phyloP scores from a whole-genome alignment of 2,888 invertebrate species.

The Trichopoda pennipes region DNA sequence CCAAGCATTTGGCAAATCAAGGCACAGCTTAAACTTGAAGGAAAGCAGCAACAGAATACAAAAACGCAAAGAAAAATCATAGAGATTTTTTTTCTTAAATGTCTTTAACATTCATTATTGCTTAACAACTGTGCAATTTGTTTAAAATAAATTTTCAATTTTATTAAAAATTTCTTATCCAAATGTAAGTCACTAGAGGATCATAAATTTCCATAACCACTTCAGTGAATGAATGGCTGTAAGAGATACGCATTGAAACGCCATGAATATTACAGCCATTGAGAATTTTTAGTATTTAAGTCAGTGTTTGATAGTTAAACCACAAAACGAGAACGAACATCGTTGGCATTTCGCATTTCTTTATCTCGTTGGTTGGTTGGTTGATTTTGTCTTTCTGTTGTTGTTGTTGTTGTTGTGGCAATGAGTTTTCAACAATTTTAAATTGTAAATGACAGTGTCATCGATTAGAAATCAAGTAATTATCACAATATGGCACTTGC shows the following conservation, averaged over 20 bases:
- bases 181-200: slow-evolving; percentile 20
- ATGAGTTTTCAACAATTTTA: slow-evolving; percentile 65
- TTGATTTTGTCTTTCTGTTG: slow-evolving; percentile 19
- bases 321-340: slow-evolving; percentile 9
- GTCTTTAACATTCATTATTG: slow-evolving; percentile 8
- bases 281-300: not conserved
- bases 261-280: not conserved
- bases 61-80: not conserved
- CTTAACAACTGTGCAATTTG: slow-evolving; percentile 48
- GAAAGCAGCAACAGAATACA: not conserved
- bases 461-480: slow-evolving; percentile 68
- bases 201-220: slow-evolving; percentile 59
- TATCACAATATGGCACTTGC: slow-evolving; percentile 69
- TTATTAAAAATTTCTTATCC: slow-evolving; percentile 55
- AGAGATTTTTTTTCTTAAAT: slow-evolving; percentile 26
- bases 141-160: slow-evolving; percentile 43
- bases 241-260: not conserved
- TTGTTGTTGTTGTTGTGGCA: slow-evolving; percentile 25
- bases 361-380: slow-evolving; percentile 48
- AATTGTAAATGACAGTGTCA: slow-evolving; percentile 69
- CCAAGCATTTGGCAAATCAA: not conserved
- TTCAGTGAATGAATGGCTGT: slow-evolving; percentile 21
- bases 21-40: not conserved
- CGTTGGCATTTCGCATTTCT: slow-evolving; percentile 45
- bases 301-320: not conserved